Conservation (phyloP, 2,888 invertebrate genomes). For the Ennomos erosarius region DNA sequence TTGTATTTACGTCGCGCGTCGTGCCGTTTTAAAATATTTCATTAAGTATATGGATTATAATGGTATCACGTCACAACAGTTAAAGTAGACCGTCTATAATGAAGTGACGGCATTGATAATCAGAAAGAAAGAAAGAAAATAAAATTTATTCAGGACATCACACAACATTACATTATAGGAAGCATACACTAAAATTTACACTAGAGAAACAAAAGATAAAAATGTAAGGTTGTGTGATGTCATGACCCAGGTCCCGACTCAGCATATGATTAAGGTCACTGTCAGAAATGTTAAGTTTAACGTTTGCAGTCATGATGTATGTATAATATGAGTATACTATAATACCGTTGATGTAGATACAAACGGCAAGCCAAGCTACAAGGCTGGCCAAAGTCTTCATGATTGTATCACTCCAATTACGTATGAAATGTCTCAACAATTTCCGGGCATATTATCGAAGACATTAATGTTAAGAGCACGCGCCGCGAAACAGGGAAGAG, state of each 20-base stretch:
- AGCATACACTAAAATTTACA: too few relatives aligned
- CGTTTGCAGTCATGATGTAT: slow-evolving; percentile 8
- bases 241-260: too few relatives aligned
- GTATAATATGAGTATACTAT: too few relatives aligned
- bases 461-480: slow-evolving; percentile 7
- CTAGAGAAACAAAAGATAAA: too few relatives aligned
- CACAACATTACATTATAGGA: too few relatives aligned
- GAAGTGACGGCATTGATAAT: neutral
- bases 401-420: neutral
- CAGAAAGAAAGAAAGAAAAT: too few relatives aligned
- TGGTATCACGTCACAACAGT: neutral
- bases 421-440: slow-evolving; percentile 13
- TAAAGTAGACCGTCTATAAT: too few relatives aligned
- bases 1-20: slow-evolving; percentile 26
- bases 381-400: slow-evolving; percentile 13
- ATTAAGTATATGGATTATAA: slow-evolving; percentile 9
- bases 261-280: too few relatives aligned
- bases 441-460: slow-evolving; percentile 1
- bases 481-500: slow-evolving; percentile 5
- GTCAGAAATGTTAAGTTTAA: neutral
- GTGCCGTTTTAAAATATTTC: slow-evolving; percentile 19
- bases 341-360: slow-evolving; percentile 2
- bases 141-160: too few relatives aligned
- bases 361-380: slow-evolving; percentile 4
- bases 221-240: too few relatives aligned